These are phyloP conservation scores for Megastigmus dorsalis DNA, from an alignment of 2,888 invertebrate species.

Conservation along the genomic window DNA sequence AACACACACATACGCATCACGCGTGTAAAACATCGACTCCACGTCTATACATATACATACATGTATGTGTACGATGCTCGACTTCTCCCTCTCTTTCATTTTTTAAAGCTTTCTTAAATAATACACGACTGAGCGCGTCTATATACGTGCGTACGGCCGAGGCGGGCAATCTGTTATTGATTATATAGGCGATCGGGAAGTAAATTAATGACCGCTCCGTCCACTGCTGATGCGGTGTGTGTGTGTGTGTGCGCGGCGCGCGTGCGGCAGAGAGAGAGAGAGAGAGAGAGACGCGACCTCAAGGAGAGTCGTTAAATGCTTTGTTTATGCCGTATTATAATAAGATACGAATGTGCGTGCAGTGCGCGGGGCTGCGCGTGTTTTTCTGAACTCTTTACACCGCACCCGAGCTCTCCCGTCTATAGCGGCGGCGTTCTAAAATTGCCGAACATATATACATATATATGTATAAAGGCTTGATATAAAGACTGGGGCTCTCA, in stretches of 20 bases:
- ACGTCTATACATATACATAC: no score
- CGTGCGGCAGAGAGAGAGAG: no score
- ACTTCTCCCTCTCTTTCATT: not conserved
- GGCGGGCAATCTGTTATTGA: constrained; percentile 29
- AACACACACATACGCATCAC: no score
- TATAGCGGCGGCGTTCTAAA: not conserved
- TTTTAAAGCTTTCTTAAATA: not conserved
- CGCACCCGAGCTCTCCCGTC: not conserved
- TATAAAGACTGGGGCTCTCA: not conserved
- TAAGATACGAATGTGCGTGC: not conserved
- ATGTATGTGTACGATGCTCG: no score
- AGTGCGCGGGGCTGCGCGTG: no score
- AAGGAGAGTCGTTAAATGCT: constrained; percentile 24
- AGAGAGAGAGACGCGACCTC: constrained; percentile 1
- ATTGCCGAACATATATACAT: no score
- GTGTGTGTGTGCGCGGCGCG: no score
- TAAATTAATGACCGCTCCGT: constrained; percentile 32
- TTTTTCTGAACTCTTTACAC: no score
- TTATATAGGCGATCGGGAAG: constrained; percentile 31
- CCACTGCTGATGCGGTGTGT: no score
- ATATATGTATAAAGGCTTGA: no score
- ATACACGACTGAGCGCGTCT: not conserved
- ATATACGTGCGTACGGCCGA: no score
- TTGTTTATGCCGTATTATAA: constrained; percentile 26
- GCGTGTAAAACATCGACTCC: no score